Evolutionary conservation across 1,140 invertebrate species (phyloP), one percentile per base, ranked within the genome.

Genomic region (Bombus waltoni): DNA sequence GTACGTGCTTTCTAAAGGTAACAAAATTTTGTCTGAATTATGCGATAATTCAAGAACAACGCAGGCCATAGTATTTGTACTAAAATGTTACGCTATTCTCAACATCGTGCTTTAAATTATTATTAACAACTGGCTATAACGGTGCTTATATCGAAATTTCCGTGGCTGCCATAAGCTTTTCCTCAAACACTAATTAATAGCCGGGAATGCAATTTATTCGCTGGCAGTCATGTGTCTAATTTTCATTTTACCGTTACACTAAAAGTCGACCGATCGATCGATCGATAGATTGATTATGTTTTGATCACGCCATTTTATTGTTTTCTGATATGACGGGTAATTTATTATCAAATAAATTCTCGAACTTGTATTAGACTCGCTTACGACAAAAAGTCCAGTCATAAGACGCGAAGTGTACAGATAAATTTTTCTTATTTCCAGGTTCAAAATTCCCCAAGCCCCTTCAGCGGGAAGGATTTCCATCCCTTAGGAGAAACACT

Each of bases 21-120:
- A 53, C 32, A n/a, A 53, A 78, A 83, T 83, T 78, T 78, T 28
- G 28, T 35, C 11, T 28, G 3, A 78, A 83, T 47, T 78, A 77
- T 70, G 47, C 22, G 42, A 8, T 32, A 42, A 83, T 59, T 32
- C 18, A 28, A 57, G 32, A 77, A 77, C 35, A 77, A 83, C 70
- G 74, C 35, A 15, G 35, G 6, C 44, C 8, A 15, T 53, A 53
- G 28, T 75, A 40, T 66, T 72, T 42, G 25, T 22, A 11, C 3
- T 42, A 9, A 76, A 65, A 76, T 35, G 35, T 40, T 53, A 35
- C 32, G 25, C 32, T 72, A 53, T 32, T 42, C 57, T 59, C 77
- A 32, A 32, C n/a, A 47, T 35, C 22, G 28, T 68, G 77, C 22
- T 68, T 1, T 57, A 74, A 57, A 78, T 78, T 75, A 38, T 70